phyloP scores from a whole-genome alignment of 92 coral and sea anemone genomes.

The Palythoa heliodiscus region DNA sequence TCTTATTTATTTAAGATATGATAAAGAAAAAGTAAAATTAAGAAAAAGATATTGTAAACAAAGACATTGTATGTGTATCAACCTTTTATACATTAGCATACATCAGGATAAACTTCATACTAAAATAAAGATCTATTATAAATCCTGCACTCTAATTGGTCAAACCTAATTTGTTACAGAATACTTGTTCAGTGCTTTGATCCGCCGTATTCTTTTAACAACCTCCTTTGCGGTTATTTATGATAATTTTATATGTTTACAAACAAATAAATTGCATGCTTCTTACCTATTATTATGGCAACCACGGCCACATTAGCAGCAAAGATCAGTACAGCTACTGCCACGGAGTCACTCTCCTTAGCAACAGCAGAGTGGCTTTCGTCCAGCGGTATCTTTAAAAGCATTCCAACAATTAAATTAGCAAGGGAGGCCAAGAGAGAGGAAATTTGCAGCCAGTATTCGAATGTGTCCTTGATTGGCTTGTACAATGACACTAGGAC shows the following conservation, averaged over 20 bases:
- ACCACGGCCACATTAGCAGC: constrained; percentile 53
- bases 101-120: neutral
- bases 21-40: too few species aligned
- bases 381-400: constrained; percentile 61
- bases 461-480: constrained; percentile 61
- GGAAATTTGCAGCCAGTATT: constrained; percentile 63
- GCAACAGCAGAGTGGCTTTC: constrained; percentile 23
- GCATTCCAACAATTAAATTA: constrained; percentile 59
- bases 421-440: constrained; percentile 58
- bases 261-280: neutral
- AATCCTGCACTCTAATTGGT: too few species aligned
- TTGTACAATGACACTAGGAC: constrained; percentile 58
- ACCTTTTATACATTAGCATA: too few species aligned
- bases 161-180: too few species aligned
- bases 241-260: neutral
- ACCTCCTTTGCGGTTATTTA: too few species aligned
- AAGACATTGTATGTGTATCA: too few species aligned
- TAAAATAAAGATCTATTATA: neutral
- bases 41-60: too few species aligned
- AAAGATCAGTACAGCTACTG: constrained; percentile 50
- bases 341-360: constrained; percentile 38
- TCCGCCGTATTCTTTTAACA: too few species aligned
- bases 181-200: too few species aligned
- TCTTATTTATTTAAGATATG: too few species aligned
- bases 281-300: constrained; percentile 52